Base-by-base conservation (phyloP, 2,113 vertebrate genomes). In the Lutjanus erythropterus region DNA sequence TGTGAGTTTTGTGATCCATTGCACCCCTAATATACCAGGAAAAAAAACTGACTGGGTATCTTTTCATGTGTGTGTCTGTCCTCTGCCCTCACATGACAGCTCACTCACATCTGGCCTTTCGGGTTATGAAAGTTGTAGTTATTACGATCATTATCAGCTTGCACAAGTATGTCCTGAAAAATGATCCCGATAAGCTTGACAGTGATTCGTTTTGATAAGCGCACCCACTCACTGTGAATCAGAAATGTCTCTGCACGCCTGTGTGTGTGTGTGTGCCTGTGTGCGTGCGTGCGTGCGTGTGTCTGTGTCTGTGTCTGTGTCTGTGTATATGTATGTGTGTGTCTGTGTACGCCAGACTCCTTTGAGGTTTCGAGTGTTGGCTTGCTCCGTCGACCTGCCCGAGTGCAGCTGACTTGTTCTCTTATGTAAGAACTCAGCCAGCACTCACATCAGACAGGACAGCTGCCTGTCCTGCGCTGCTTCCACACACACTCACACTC, bases 381-480 rank as follows among this genome's bases (percentile, higher is more conserved):
- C 59, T 74, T 56, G 33, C 76, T 66, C 71, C 31, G 33, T 86
- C 78, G 73, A 84, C 79, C 82, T 89, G 75, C 78, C 71, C 75
- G 71, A 86, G 81, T 72, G 88, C 81, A 87, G 84, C 75, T 89
- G 80, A 90, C 85, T 75, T 71, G 81, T 78, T 75, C 47, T 83
- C 80, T 93, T 91, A 92, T 88, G 87, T 85, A 92, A 94, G 84
- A 86, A 67, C 69, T 88, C 82, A 89, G 77, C 76, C 79, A 70
- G 53, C 42, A 69, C 80, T 85, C 70, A 50, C 85, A 90, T 92
- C 84, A 90, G 86, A 91, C 85, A 81, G 87, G 93, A 92, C 93
- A 94, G 89, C 92, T 93, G 92, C 83, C 84, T 83, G 77, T 93
- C 88, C 83, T 77, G 70, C 81, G 84, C 14, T 25, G 62, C 78